phyloP scores from a whole-genome alignment of 2,113 vertebrate species.

The Mus spicilegus region DNA sequence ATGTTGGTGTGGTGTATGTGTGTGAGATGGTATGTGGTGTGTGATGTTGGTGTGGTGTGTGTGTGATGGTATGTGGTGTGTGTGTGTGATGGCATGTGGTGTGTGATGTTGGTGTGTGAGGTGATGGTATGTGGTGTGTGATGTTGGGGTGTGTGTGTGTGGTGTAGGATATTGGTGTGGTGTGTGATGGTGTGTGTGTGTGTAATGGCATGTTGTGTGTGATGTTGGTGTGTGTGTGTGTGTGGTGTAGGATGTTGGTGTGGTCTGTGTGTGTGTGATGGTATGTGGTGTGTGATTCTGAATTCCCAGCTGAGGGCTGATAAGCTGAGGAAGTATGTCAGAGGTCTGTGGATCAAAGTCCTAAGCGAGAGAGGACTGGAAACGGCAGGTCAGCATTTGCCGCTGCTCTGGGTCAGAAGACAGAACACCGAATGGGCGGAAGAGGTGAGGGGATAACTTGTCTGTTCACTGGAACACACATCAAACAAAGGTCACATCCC shows the following conservation, averaged over 20 bases:
- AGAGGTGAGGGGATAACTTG: neutral
- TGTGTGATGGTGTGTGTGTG: too few species aligned
- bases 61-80: neutral
- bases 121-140: too few species aligned
- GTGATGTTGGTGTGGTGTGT: neutral
- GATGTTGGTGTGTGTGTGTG: neutral
- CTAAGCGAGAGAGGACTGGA: neutral
- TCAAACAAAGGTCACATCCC: neutral
- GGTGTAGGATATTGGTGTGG: too few species aligned
- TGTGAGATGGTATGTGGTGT: too few species aligned
- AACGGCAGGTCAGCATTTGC: neutral
- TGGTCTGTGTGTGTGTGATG: neutral
- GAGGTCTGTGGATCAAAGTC: slow-evolving; percentile 10
- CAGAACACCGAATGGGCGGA: neutral
- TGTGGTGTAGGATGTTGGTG: neutral
- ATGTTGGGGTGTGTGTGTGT: too few species aligned
- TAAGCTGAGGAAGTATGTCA: neutral
- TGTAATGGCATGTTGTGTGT: neutral
- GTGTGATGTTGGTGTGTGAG: neutral
- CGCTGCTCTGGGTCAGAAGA: neutral
- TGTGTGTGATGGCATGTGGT: too few species aligned
- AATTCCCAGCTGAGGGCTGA: neutral
- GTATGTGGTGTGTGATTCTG: neutral
- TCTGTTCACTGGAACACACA: neutral
- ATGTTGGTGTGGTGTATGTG: neutral